Conservation (phyloP, 2,888 invertebrate genomes). For the Xestia c-nigrum region DNA sequence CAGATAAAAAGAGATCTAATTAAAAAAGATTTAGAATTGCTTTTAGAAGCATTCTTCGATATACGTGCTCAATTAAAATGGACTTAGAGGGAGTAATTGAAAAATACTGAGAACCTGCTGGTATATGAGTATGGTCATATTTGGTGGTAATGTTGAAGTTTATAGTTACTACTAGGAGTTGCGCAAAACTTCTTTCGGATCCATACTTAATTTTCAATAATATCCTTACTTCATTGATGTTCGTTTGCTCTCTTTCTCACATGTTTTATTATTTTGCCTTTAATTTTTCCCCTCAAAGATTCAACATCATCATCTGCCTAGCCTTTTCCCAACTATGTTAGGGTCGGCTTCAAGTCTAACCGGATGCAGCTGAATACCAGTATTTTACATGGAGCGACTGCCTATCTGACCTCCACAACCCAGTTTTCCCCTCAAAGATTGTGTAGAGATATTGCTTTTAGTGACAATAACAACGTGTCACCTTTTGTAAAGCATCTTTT, state of each 20-base stretch:
- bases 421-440: neutral
- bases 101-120: conserved; percentile 28
- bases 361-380: too few relatives aligned
- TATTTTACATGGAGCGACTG: too few relatives aligned
- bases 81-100: conserved; percentile 50
- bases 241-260: neutral
- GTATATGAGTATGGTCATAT: conserved; percentile 49
- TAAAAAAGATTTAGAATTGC: conserved; percentile 55
- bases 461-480: neutral
- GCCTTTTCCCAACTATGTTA: too few relatives aligned
- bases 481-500: neutral
- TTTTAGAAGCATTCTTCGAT: conserved; percentile 45
- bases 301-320: too few relatives aligned
- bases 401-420: too few relatives aligned
- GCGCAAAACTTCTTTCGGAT: neutral
- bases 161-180: conserved; percentile 16
- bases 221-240: neutral
- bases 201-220: neutral
- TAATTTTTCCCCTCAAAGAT: neutral
- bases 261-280: neutral
- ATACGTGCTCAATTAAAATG: conserved; percentile 58
- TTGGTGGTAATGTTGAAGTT: conserved; percentile 35
- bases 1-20: conserved; percentile 56
- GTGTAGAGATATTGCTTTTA: neutral
- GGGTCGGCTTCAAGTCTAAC: too few relatives aligned